Percentiles rank a stretch among this genome's conserved stretches.
phyloP scores from a whole-genome alignment of 1,140 invertebrate species.

The Acyrthosiphon pisum region DNA sequence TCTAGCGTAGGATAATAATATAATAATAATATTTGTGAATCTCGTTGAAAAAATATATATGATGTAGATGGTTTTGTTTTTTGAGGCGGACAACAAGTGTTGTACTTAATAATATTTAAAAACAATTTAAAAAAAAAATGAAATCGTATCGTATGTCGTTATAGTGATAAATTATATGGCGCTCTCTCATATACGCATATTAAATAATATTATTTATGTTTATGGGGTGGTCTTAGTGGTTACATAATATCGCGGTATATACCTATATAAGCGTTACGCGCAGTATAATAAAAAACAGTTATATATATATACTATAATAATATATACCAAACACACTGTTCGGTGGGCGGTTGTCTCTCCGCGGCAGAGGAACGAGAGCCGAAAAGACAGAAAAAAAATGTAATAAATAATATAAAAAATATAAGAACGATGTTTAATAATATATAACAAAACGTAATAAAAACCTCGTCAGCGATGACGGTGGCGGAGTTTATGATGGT shows the following conservation, averaged over 20 bases:
- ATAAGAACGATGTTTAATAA: background rate
- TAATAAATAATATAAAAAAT: background rate
- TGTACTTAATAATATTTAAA: background rate
- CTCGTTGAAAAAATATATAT: background rate
- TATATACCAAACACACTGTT: background rate
- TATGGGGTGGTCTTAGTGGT: background rate
- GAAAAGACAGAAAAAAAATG: background rate
- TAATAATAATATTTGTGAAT: background rate
- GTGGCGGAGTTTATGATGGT: too few relatives aligned
- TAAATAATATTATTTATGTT: background rate
- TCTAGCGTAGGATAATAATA: background rate
- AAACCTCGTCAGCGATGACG: background rate
- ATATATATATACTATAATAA: background rate
- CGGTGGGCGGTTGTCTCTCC: background rate
- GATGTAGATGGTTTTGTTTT: background rate
- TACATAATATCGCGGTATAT: background rate
- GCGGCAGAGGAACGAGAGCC: background rate
- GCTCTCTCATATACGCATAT: too few relatives aligned
- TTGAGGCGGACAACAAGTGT: background rate
- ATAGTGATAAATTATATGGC: background rate
- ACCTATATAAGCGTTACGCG: background rate
- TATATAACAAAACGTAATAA: slow-evolving; percentile 1
- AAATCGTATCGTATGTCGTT: background rate
- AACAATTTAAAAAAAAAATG: background rate
- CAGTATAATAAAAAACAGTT: background rate